These are phyloP conservation scores for Corythornis cristatus DNA, from an alignment of 2,113 vertebrate species.

Conservation along the genomic window DNA sequence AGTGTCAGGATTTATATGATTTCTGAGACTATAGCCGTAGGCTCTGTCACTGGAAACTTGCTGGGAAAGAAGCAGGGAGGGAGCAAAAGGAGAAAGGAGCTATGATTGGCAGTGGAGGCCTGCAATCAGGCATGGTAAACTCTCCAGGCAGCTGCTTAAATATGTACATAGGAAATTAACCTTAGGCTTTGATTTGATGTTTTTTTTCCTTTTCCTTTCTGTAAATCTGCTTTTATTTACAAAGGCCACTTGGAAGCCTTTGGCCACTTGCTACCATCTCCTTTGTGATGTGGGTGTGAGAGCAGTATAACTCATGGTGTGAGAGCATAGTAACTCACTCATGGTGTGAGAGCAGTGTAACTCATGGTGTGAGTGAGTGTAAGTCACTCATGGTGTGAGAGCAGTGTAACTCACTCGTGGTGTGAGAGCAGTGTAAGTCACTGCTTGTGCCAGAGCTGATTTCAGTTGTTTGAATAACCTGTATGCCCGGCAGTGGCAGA, in stretches of 20 bases:
- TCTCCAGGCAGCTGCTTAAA: conserved; percentile 66
- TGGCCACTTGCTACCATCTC: neutral
- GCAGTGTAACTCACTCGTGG: neutral
- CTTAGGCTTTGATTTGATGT: neutral
- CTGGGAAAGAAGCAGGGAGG: conserved; percentile 14
- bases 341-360: neutral
- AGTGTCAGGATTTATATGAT: conserved; percentile 71
- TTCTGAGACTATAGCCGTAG: conserved; percentile 68
- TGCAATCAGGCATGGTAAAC: conserved; percentile 59
- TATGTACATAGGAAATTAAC: conserved; percentile 58
- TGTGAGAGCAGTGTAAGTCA: neutral
- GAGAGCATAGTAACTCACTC: neutral
- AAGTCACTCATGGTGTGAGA: too few species aligned
- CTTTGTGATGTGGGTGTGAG: neutral
- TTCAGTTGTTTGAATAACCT: conserved; percentile 3
- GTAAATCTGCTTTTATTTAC: conserved; percentile 4
- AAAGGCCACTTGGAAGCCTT: conserved; percentile 42
- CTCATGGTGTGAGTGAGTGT: neutral
- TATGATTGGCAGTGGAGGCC: conserved; percentile 27
- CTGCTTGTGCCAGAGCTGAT: neutral
- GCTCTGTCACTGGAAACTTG: conserved; percentile 60
- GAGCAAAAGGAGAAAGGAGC: conserved; percentile 15
- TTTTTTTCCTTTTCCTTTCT: conserved; percentile 31
- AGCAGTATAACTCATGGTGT: neutral
- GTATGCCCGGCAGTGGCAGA: neutral